Percentiles rank a stretch among this genome's conserved stretches.
Conservation (phyloP, 2,113 vertebrate species). For the Grammomys dolichurus region DNA sequence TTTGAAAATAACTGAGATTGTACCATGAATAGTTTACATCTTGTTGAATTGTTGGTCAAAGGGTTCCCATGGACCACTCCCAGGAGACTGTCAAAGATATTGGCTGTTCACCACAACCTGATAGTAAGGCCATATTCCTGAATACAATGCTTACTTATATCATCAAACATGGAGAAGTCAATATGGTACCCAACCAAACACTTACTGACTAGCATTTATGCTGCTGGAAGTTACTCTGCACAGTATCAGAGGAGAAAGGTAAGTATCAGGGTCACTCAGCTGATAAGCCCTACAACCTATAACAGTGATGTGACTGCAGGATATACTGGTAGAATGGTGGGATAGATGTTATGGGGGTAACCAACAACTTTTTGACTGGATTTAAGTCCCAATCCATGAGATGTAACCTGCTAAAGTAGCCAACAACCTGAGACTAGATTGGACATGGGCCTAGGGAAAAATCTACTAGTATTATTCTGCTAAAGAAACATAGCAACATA, state of each 20-base stretch:
- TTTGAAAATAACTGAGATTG: slow-evolving; percentile 47
- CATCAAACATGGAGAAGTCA: background rate
- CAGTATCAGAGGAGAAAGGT: background rate
- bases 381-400: background rate
- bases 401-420: background rate
- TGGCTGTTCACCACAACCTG: background rate
- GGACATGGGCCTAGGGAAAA: background rate
- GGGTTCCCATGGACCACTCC: background rate
- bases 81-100: background rate
- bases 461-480: background rate
- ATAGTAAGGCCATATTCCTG: background rate
- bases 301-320: background rate
- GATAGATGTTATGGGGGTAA: background rate
- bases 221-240: background rate
- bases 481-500: background rate
- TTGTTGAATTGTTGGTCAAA: background rate
- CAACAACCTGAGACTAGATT: background rate
- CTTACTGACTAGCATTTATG: background rate
- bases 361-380: background rate
- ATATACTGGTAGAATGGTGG: background rate
- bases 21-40: background rate
- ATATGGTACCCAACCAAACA: background rate
- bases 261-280: background rate
- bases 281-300: background rate
- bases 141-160: background rate